A percentile compares a stretch with the other conserved stretches of the same genome.
Evolutionary conservation across 2,888 invertebrate species (phyloP).

Genomic region (Nyleta sp.): DNA sequence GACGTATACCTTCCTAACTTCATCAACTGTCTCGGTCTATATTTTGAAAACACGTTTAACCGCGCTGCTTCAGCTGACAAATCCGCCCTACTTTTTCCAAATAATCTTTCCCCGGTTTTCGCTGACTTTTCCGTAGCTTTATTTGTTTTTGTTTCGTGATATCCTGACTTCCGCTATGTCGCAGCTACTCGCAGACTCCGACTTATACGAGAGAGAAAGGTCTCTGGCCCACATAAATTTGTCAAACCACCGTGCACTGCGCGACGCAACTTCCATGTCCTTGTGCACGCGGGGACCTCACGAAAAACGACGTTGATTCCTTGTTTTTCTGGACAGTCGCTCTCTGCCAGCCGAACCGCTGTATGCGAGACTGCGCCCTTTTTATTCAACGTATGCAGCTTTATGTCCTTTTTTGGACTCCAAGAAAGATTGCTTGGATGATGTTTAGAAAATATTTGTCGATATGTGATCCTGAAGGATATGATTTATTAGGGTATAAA

Average conservation of each 20-base stretch:
- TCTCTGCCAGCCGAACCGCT: slow-evolving; percentile 26
- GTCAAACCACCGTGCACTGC: slow-evolving; percentile 64
- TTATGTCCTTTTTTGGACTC: slow-evolving; percentile 21
- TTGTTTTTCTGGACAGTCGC: slow-evolving; percentile 59
- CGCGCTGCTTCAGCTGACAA: too few species aligned
- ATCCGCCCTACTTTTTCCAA: slow-evolving; percentile 53
- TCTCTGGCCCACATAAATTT: slow-evolving; percentile 76
- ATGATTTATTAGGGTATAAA: too few species aligned
- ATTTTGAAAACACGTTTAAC: too few species aligned
- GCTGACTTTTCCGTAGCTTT: slow-evolving; percentile 60
- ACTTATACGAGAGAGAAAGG: slow-evolving; percentile 71
- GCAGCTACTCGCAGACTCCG: slow-evolving; percentile 54
- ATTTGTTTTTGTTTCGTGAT: slow-evolving; percentile 71
- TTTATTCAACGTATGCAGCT: slow-evolving; percentile 44
- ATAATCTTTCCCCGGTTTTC: slow-evolving; percentile 54
- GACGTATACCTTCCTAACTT: too few species aligned
- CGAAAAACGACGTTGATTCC: slow-evolving; percentile 60
- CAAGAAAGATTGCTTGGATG: background rate
- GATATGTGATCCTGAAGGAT: background rate
- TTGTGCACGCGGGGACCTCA: slow-evolving; percentile 41
- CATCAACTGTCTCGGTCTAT: too few species aligned
- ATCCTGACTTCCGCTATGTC: slow-evolving; percentile 61
- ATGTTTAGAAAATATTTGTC: background rate
- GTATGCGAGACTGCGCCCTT: slow-evolving; percentile 34
- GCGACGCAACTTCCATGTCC: slow-evolving; percentile 55